These are phyloP conservation scores for Copidosoma aretas DNA, from an alignment of 2,888 invertebrate genomes.

Conservation along the genomic window DNA sequence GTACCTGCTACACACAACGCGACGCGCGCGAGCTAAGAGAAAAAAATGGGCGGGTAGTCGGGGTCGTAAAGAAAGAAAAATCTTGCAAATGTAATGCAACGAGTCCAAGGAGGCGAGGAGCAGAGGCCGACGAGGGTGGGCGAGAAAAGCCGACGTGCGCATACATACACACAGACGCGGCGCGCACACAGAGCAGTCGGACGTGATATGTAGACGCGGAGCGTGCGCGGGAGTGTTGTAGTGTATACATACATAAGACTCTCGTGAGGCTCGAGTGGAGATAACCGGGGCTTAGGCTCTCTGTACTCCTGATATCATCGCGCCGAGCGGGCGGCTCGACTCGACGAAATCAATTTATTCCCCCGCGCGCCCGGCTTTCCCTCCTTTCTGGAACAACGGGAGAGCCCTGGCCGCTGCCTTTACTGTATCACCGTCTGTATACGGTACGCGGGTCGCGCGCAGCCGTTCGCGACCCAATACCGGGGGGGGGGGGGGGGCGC, in stretches of 20 bases:
- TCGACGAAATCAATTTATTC: constrained; percentile 63
- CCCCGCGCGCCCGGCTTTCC: constrained; percentile 42
- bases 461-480: too few species aligned
- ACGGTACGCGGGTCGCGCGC: too few species aligned
- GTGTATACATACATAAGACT: constrained; percentile 45
- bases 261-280: constrained; percentile 62
- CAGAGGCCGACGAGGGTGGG: constrained; percentile 23
- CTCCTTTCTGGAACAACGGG: background rate
- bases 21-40: background rate
- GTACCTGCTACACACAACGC: constrained; percentile 3
- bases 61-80: constrained; percentile 22
- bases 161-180: constrained; percentile 48
- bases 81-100: constrained; percentile 34
- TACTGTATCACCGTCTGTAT: too few species aligned
- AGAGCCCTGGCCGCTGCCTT: too few species aligned
- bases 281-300: constrained; percentile 62
- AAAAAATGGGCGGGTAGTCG: background rate
- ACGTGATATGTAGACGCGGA: too few species aligned
- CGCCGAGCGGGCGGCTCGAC: constrained; percentile 60
- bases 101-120: constrained; percentile 26
- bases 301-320: constrained; percentile 61
- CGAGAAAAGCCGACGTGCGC: constrained; percentile 31
- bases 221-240: too few species aligned
- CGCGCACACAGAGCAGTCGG: too few species aligned
- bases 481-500: too few species aligned